Evolutionary conservation across 2,888 invertebrate genomes (phyloP).

Genomic region (Melanchra persicariae): DNA sequence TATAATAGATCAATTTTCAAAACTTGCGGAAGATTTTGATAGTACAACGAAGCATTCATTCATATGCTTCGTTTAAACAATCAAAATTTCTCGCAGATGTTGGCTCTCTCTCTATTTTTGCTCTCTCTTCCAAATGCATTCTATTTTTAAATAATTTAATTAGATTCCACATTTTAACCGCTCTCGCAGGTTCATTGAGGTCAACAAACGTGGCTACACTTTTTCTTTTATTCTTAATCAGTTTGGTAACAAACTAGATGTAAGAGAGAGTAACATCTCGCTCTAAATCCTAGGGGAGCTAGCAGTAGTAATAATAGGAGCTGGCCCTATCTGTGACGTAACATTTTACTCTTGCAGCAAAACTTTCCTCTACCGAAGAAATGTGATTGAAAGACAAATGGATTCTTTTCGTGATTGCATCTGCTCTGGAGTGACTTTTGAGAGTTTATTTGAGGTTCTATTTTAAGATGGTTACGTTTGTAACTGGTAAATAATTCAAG

Average conservation of each 20-base stretch:
- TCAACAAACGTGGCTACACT: constrained; percentile 3
- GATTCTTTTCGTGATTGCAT: constrained; percentile 18
- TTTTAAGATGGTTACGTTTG: not conserved
- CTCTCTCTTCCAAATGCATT: not conserved
- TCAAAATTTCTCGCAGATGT: too few relatives aligned
- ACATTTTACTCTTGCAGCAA: not conserved
- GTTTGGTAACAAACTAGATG: constrained; percentile 26
- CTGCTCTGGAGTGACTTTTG: not conserved
- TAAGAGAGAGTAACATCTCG: constrained; percentile 13
- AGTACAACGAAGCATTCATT: too few relatives aligned
- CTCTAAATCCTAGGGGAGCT: constrained; percentile 5
- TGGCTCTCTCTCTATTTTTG: too few relatives aligned
- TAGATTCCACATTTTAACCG: not conserved
- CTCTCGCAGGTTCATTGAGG: not conserved
- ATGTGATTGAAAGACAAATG: constrained; percentile 41
- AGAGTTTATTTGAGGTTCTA: not conserved
- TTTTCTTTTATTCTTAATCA: constrained; percentile 7
- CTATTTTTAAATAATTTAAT: not conserved
- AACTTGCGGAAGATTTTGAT: too few relatives aligned
- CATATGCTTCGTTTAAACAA: too few relatives aligned
- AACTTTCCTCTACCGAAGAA: constrained; percentile 8
- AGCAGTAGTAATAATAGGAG: constrained; percentile 16
- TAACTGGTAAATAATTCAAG: too few relatives aligned
- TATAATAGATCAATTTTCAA: too few relatives aligned
- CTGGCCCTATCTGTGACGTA: constrained; percentile 18